Percentiles rank a stretch among this genome's conserved stretches.
These are phyloP conservation scores for Bilobella aurantiaca DNA, from an alignment of 1,140 invertebrate species.

Conservation along the genomic window DNA sequence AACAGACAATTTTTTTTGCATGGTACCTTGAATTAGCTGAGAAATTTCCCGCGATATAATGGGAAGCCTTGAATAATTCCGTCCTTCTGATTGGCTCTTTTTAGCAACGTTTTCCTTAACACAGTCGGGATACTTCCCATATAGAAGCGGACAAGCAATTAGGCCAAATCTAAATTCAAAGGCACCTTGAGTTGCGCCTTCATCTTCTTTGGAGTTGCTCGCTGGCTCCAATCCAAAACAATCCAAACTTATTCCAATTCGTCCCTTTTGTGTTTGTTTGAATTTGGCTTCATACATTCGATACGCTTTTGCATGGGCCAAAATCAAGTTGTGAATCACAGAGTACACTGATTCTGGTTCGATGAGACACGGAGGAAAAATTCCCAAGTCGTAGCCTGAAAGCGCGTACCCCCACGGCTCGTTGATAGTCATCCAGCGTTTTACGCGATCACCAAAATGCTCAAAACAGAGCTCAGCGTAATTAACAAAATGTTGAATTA, in stretches of 20 bases:
- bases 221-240: slow-evolving; percentile 4
- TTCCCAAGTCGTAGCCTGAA: slow-evolving; percentile 37
- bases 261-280: slow-evolving; percentile 9
- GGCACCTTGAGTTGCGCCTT: slow-evolving; percentile 13
- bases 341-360: slow-evolving; percentile 10
- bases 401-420: slow-evolving; percentile 24
- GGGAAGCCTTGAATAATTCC: neutral
- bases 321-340: slow-evolving; percentile 22
- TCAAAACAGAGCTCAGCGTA: slow-evolving; percentile 29
- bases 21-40: slow-evolving; percentile 34
- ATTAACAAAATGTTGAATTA: slow-evolving; percentile 30
- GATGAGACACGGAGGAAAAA: slow-evolving; percentile 11
- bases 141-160: slow-evolving; percentile 11
- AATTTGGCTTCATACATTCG: slow-evolving; percentile 24
- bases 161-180: slow-evolving; percentile 18
- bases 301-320: slow-evolving; percentile 21
- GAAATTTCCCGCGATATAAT: neutral
- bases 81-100: neutral
- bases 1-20: too few relatives aligned
- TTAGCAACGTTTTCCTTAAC: neutral
- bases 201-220: slow-evolving; percentile 13
- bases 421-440: slow-evolving; percentile 36
- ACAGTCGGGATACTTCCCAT: slow-evolving; percentile 37
- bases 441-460: slow-evolving; percentile 36
- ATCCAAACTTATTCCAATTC: slow-evolving; percentile 17